These are phyloP conservation scores for Manis javanica DNA, from an alignment of 2,797 vertebrate species.

Conservation along the genomic window DNA sequence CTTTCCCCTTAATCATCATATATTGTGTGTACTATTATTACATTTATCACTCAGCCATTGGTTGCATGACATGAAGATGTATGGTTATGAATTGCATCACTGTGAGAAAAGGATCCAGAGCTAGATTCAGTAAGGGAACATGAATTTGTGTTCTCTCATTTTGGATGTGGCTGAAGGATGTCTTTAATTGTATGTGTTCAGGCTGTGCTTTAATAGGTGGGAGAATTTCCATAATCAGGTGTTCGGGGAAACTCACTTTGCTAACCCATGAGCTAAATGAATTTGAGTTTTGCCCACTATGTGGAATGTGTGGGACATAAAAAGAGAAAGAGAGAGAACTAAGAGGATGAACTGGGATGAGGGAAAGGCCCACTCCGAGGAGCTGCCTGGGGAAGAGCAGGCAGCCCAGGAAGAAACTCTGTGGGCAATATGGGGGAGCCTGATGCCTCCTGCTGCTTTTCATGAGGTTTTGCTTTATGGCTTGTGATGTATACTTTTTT, in stretches of 20 bases:
- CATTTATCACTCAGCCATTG: background rate
- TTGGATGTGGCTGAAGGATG: background rate
- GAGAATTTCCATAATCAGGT: background rate
- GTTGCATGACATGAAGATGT: background rate
- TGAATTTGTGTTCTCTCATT: background rate
- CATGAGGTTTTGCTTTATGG: background rate
- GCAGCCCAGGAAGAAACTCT: background rate
- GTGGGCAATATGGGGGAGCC: background rate
- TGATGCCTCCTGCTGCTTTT: background rate
- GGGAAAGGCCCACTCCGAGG: background rate
- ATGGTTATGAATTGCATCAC: background rate
- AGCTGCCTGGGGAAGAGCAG: background rate
- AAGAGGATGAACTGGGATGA: background rate
- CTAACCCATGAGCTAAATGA: background rate
- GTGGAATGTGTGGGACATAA: background rate
- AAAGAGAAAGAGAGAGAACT: background rate
- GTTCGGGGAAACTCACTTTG: background rate
- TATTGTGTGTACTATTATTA: background rate
- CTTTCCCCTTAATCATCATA: background rate
- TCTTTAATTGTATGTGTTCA: background rate
- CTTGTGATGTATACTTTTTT: background rate
- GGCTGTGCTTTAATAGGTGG: background rate
- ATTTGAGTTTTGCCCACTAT: background rate
- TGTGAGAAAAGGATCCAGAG: background rate
- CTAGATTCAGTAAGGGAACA: background rate